Base-by-base conservation (phyloP, 2,888 invertebrate species). In the Allophyes oxyacanthae region DNA sequence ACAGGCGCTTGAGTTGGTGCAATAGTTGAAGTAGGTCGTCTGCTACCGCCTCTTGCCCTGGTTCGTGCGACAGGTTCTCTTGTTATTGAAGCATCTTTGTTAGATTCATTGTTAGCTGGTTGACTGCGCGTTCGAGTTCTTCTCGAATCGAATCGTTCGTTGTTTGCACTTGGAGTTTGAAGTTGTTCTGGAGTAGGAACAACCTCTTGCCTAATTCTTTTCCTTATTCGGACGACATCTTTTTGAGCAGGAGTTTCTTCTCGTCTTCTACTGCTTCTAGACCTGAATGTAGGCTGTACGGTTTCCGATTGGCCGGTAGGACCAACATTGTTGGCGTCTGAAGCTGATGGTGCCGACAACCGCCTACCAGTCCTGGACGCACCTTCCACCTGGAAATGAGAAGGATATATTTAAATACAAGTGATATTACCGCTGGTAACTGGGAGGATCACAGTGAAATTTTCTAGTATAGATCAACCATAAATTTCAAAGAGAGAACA, bases 81-180 rank as follows among this genome's bases (percentile, higher is more conserved):
- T 44, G 64, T 81, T 44, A 76, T 59, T 63, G 79, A 75, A 53
- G 52, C 46, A 48, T 69, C 67, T 13, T 77, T 81, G 52, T 63
- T 72, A 55, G 81, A 77, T 65, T 81, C 82, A 59, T 71, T 77
- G 64, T 73, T 69, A 46, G 70, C 63, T 73, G 84, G 77, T 77
- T 84, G 87, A 64, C 81, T 87, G 34, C 91, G 89, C 48, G 89
- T 83, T 78, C 93, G 88, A 77, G 87, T 88, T 78, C 85, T 90
- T 85, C 88, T 87, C 20, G 89, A 87, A 79, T 90, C 86, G 64
- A 89, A 89, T 85, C 87, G 86, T 83, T 91, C 91, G 83, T 83
- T 89, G 51, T 79, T 82, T 70, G 67, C 80, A 52, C 34, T 61
- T 68, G 81, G 75, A 58, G 81, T 64, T 62, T 72, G 66, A 65